phyloP scores from a whole-genome alignment of 2,888 invertebrate genomes.

The Agonum fuliginosum region DNA sequence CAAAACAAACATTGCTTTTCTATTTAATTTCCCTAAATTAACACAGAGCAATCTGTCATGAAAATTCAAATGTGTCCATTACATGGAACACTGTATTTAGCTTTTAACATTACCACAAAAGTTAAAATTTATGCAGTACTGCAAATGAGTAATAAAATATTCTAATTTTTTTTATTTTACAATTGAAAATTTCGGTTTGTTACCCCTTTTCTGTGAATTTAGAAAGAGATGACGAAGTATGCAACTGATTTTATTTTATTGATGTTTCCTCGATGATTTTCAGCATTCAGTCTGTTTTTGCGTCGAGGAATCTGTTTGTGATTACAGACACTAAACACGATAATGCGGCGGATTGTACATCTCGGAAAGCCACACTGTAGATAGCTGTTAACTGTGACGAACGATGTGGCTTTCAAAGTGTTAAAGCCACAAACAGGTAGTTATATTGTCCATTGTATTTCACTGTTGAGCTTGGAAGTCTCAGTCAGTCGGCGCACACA shows the following conservation, averaged over 20 bases:
- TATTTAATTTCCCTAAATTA: constrained; percentile 74
- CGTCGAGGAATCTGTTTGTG: constrained; percentile 54
- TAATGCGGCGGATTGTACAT: constrained; percentile 44
- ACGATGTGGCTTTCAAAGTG: too few species aligned
- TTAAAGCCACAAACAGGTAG: constrained; percentile 46
- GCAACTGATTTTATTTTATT: neutral
- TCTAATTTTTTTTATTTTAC: constrained; percentile 71
- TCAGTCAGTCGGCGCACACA: constrained; percentile 54
- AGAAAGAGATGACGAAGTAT: constrained; percentile 60
- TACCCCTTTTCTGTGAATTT: constrained; percentile 57
- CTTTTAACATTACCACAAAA: constrained; percentile 60
- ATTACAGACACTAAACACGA: constrained; percentile 60
- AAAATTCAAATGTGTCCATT: constrained; percentile 71
- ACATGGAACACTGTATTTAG: constrained; percentile 65
- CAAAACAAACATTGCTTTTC: constrained; percentile 78
- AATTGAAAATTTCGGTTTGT: constrained; percentile 63
- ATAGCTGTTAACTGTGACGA: too few species aligned
- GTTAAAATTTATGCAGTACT: constrained; percentile 71
- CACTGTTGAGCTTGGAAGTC: constrained; percentile 56
- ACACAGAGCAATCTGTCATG: constrained; percentile 75
- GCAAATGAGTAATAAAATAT: constrained; percentile 74
- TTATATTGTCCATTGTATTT: constrained; percentile 58
- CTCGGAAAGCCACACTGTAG: too few species aligned
- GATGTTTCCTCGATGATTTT: constrained; percentile 26
- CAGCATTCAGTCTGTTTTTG: constrained; percentile 41